Percentiles rank a stretch among this genome's conserved stretches.
Conservation (phyloP, 2,113 vertebrate genomes). For the Syngnathus scovelli region DNA sequence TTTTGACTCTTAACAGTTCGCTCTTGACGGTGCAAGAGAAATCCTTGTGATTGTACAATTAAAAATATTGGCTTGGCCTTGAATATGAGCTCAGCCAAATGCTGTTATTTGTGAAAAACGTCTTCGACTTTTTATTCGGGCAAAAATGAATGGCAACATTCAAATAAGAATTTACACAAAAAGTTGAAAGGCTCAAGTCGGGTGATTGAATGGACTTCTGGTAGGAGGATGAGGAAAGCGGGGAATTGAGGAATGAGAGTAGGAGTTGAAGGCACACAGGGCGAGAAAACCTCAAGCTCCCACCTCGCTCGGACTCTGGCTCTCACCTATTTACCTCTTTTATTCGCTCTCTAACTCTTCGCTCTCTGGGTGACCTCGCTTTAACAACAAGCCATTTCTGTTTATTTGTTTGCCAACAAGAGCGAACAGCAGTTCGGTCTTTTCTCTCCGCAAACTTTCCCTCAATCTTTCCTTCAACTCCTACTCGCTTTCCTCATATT, state of each 20-base stretch:
- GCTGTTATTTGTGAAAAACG: too few species aligned
- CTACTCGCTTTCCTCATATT: conserved; percentile 6
- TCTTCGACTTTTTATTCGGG: neutral
- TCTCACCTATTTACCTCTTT: conserved; percentile 38
- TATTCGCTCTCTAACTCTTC: conserved; percentile 22
- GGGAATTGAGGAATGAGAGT: neutral
- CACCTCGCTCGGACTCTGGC: conserved; percentile 4
- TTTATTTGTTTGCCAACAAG: conserved; percentile 22
- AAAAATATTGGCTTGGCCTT: neutral
- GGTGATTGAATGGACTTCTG: neutral
- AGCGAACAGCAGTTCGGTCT: conserved; percentile 12
- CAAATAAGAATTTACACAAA: neutral
- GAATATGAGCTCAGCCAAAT: neutral
- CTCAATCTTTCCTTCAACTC: too few species aligned
- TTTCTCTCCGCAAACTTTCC: conserved; percentile 14
- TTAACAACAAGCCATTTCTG: conserved; percentile 29
- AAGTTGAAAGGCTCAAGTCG: neutral
- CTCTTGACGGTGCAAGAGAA: neutral
- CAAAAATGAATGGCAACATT: neutral
- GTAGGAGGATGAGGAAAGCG: neutral
- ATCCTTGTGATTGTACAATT: neutral
- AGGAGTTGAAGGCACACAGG: conserved; percentile 13
- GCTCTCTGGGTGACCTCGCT: conserved; percentile 22
- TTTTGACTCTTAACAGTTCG: neutral
- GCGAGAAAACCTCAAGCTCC: conserved; percentile 20